Base-by-base conservation (phyloP, 2,888 invertebrate species). In the Melanostoma scalare region DNA sequence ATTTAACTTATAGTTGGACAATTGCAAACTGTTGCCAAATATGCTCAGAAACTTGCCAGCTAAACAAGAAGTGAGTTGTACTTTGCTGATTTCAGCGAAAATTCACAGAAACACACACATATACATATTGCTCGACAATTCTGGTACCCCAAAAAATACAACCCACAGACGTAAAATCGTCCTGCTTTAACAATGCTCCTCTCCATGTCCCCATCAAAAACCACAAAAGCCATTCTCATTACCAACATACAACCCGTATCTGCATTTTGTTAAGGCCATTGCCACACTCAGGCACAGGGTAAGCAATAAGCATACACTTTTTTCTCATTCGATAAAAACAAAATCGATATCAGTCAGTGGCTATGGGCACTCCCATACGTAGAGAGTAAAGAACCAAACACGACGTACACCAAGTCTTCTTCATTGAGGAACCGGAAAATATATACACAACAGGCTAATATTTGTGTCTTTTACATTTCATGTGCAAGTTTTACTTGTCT, bases 221-320 rank as follows among this genome's bases (percentile, higher is more conserved):
- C 53, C 53, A 76, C 10, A 35, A 58, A 9, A 58, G 38, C 20
- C 35, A 52, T 52, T 55, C 40, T n/a, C 36, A 4, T 9, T 42
- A 33, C 20, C 44, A 73, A 56, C 55, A 68, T 52, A 44, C 75
- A 42, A 55, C 6, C 33, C 46, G 40, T 48, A 72, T 61, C 61
- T 73, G 77, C 73, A 82, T 72, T 77, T 20, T 53, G 65, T 61
- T 77, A 68, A 77, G 81, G 77, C 73, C 81, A 77, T 82, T 68
- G 68, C 81, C 77, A 77, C 72, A 68, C 68, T 77, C 55, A 53
- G 20, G 36, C 67, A 50, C 56, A 72, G 61, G 77, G 76, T 67
- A 77, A 67, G 61, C 72, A 72, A 72, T 67, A 77, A 67, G 61
- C 72, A 72, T 77, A 20, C 48, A 48, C 53, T 80, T 46, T 52